A percentile compares a stretch with the other conserved stretches of the same genome.
Conservation (phyloP, 2,113 vertebrate species). For the Mustela lutreola region DNA sequence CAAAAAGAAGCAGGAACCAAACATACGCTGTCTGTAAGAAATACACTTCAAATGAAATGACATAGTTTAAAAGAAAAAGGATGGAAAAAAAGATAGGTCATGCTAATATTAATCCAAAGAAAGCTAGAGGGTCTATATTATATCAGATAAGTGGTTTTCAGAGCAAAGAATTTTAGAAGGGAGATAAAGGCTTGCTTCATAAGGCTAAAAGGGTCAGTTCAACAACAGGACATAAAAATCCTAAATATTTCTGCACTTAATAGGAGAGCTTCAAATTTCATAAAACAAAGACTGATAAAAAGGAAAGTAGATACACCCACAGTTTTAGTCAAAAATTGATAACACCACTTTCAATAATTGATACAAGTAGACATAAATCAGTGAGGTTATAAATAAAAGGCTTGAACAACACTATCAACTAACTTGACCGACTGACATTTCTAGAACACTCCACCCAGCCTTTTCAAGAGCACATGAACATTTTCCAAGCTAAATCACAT, state of each 20-base stretch:
- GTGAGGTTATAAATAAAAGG: not conserved
- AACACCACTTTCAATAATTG: not conserved
- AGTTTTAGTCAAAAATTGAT: not conserved
- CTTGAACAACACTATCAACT: not conserved
- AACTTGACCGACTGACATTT: not conserved
- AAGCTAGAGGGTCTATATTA: not conserved
- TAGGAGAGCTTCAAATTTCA: not conserved
- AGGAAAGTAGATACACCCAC: not conserved
- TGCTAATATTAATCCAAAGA: not conserved
- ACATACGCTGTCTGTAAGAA: not conserved
- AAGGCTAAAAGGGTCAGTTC: not conserved
- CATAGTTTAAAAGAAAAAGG: not conserved
- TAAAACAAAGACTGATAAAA: not conserved
- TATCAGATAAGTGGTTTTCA: constrained; percentile 17
- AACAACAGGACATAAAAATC: not conserved
- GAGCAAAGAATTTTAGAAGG: not conserved
- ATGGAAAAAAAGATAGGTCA: not conserved
- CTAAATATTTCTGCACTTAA: not conserved
- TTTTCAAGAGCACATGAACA: not conserved
- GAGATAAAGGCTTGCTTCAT: not conserved
- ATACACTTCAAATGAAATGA: not conserved
- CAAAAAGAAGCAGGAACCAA: not conserved
- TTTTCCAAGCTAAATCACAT: not conserved
- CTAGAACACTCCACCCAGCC: not conserved
- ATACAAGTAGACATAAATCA: not conserved